Conservation (phyloP, 2,888 invertebrate species). For the Gisinianus flammeolus region DNA sequence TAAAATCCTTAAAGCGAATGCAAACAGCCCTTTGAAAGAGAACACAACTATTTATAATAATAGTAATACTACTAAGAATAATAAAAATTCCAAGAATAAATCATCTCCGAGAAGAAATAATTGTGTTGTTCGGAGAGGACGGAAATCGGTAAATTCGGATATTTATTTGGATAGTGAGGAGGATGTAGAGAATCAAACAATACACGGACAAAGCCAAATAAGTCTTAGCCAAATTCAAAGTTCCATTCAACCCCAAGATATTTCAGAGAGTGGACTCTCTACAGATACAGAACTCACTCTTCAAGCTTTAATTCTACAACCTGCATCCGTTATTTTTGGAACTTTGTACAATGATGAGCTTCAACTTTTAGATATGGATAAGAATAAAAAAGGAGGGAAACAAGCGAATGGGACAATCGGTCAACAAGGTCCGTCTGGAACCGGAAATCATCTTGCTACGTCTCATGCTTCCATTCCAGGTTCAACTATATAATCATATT, state of each 20-base stretch:
- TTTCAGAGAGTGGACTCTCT: constrained; percentile 45
- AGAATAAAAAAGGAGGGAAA: constrained; percentile 17
- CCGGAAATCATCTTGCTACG: background rate
- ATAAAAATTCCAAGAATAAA: too few species aligned
- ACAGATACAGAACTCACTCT: constrained; percentile 31
- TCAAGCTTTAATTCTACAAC: constrained; percentile 33
- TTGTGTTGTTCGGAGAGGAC: too few species aligned
- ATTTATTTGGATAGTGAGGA: background rate
- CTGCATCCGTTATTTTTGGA: constrained; percentile 38
- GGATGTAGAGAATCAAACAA: constrained; percentile 17
- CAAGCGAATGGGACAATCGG: constrained; percentile 41
- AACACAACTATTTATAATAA: background rate
- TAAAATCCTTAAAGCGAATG: too few species aligned
- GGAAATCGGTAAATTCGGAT: background rate
- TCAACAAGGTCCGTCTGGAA: constrained; percentile 40
- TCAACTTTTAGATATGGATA: constrained; percentile 36
- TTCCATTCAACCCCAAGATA: background rate
- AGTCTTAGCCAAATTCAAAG: background rate
- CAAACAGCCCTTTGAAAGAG: background rate
- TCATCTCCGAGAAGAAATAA: too few species aligned
- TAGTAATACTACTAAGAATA: too few species aligned
- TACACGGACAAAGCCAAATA: too few species aligned
- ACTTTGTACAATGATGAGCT: constrained; percentile 40
- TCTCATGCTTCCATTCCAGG: constrained; percentile 14
- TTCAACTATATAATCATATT: background rate